Evolutionary conservation across 2,797 vertebrate species (phyloP).

Genomic region (Schizopygopsis pylzovi): DNA sequence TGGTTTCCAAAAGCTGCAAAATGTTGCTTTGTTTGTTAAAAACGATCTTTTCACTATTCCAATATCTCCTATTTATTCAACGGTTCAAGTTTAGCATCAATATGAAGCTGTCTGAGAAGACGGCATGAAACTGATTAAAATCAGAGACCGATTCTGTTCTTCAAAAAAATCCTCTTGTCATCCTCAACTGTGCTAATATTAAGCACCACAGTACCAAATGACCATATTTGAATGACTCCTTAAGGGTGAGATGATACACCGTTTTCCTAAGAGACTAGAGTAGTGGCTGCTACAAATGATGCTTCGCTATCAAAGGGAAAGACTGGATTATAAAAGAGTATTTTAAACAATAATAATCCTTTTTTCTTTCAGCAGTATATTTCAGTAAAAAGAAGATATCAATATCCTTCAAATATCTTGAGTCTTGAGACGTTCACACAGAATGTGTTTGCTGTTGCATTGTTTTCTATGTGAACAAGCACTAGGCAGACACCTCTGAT

Average conservation of each 20-base stretch:
- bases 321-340: neutral
- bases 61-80: neutral
- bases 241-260: neutral
- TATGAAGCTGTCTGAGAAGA: neutral
- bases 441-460: neutral
- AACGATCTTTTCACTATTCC: neutral
- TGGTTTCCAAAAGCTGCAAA: too few species aligned
- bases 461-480: neutral
- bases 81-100: neutral
- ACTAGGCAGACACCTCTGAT: neutral
- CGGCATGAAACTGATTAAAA: neutral
- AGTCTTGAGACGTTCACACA: neutral
- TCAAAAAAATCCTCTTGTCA: neutral
- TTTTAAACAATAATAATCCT: neutral
- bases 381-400: neutral
- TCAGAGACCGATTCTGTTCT: neutral
- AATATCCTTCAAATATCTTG: neutral
- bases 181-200: neutral
- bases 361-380: neutral
- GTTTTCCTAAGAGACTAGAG: neutral
- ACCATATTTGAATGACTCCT: constrained; percentile 22
- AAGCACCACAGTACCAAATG: neutral
- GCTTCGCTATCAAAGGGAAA: neutral
- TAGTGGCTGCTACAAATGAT: neutral
- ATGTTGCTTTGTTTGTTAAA: too few species aligned